phyloP scores from a whole-genome alignment of 1,140 invertebrate genomes.

The Periplaneta americana region DNA sequence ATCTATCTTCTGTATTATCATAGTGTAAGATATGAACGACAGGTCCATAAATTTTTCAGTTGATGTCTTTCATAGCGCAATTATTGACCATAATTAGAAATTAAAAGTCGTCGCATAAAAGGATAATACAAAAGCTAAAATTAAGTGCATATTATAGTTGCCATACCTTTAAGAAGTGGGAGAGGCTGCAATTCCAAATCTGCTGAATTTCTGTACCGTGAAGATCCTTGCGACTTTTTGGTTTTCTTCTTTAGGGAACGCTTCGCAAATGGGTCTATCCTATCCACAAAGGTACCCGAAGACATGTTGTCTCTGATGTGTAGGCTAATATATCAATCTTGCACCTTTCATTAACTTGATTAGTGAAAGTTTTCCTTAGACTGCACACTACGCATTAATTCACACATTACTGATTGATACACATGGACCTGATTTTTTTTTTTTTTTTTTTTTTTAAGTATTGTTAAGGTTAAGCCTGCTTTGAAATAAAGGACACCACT shows the following conservation, averaged over 20 bases:
- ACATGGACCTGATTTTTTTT: not conserved
- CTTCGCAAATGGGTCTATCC: conserved; percentile 91
- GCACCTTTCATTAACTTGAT: conserved; percentile 9
- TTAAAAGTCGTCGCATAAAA: too few species aligned
- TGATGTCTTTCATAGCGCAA: too few species aligned
- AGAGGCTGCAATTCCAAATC: conserved; percentile 84
- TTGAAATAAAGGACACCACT: not conserved
- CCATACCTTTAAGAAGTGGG: conserved; percentile 79
- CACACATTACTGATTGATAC: not conserved
- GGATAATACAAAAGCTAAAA: too few species aligned
- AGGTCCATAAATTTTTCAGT: too few species aligned
- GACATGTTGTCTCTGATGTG: conserved; percentile 49
- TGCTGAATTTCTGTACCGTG: conserved; percentile 81
- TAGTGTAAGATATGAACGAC: too few species aligned
- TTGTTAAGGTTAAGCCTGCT: not conserved
- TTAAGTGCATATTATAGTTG: too few species aligned
- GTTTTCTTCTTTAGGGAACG: conserved; percentile 88
- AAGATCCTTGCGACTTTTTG: conserved; percentile 88
- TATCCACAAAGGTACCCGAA: conserved; percentile 84
- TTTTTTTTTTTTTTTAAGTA: not conserved
- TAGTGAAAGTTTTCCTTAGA: not conserved
- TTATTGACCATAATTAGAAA: too few species aligned
- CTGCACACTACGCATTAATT: not conserved
- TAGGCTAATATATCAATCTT: not conserved
- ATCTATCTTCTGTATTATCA: too few species aligned